Evolutionary conservation across 2,888 invertebrate species (phyloP).

Genomic region (Epsilonema sp.): DNA sequence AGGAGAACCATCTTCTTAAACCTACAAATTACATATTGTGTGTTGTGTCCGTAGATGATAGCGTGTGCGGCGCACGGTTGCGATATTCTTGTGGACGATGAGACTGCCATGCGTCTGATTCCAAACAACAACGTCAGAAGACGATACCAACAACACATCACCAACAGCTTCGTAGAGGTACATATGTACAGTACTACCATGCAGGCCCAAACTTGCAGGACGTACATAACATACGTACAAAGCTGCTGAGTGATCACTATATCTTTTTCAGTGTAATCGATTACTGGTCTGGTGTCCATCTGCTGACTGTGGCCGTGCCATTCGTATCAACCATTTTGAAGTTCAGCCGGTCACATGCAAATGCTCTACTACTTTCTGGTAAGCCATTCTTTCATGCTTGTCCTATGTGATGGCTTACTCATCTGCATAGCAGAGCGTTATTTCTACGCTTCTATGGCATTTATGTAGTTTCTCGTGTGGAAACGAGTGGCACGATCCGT

Average conservation of each 20-base stretch:
- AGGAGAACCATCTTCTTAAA: too few relatives aligned
- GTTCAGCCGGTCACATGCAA: constrained; percentile 54
- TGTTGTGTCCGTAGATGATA: too few relatives aligned
- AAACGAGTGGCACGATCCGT: constrained; percentile 95
- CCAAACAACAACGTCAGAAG: constrained; percentile 22
- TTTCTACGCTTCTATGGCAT: not conserved
- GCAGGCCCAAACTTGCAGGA: too few relatives aligned
- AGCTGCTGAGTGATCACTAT: not conserved
- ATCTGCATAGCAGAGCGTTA: too few relatives aligned
- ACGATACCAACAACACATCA: constrained; percentile 91
- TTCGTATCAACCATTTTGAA: constrained; percentile 60
- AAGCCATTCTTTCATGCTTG: not conserved
- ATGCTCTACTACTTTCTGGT: constrained; percentile 7
- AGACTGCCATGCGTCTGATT: constrained; percentile 56
- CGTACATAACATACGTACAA: too few relatives aligned
- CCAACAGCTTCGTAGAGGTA: constrained; percentile 96
- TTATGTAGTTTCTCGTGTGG: constrained; percentile 59
- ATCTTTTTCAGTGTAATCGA: constrained; percentile 56
- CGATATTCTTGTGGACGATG: constrained; percentile 91
- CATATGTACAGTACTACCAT: constrained; percentile 12
- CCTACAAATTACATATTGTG: too few relatives aligned
- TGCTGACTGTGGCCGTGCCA: constrained; percentile 85
- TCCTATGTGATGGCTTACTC: too few relatives aligned
- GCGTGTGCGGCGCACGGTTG: constrained; percentile 90
- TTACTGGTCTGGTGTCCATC: constrained; percentile 92